Percentiles rank a stretch among this genome's conserved stretches.
phyloP scores from a whole-genome alignment of 1,140 invertebrate genomes.

The Drosophila arawakana region DNA sequence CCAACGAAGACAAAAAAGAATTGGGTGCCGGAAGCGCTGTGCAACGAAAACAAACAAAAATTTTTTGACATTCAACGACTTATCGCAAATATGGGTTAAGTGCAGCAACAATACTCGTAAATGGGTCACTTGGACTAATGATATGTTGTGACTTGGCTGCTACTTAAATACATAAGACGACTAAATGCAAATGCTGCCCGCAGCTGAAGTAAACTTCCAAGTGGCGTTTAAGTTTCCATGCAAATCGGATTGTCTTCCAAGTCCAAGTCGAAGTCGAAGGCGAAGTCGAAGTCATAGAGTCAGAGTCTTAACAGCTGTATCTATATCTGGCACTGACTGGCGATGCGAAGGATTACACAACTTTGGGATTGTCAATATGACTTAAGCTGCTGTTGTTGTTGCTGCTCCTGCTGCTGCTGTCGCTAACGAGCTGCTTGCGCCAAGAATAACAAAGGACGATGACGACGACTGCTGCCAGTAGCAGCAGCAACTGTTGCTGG shows the following conservation, averaged over 20 bases:
- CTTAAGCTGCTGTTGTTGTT: conserved; percentile 52
- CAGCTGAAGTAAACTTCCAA: conserved; percentile 36
- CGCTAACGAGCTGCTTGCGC: conserved; percentile 71
- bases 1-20: conserved; percentile 6
- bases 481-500: neutral
- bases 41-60: conserved; percentile 57
- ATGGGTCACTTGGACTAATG: conserved; percentile 21
- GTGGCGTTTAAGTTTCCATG: conserved; percentile 27
- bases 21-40: conserved; percentile 11
- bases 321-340: conserved; percentile 12
- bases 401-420: conserved; percentile 38
- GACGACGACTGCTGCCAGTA: neutral
- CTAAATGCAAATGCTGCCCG: conserved; percentile 64
- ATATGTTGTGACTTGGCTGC: neutral
- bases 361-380: conserved; percentile 67
- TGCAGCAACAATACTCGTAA: conserved; percentile 36
- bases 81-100: conserved; percentile 26
- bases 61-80: conserved; percentile 30
- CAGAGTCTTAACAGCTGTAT: neutral
- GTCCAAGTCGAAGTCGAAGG: too few species aligned
- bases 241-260: conserved; percentile 49
- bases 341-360: conserved; percentile 69
- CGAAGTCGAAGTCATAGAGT: neutral
- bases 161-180: conserved; percentile 66
- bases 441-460: conserved; percentile 70